These are phyloP conservation scores for Mimachlamys varia DNA, from an alignment of 2,888 invertebrate species.

Conservation along the genomic window DNA sequence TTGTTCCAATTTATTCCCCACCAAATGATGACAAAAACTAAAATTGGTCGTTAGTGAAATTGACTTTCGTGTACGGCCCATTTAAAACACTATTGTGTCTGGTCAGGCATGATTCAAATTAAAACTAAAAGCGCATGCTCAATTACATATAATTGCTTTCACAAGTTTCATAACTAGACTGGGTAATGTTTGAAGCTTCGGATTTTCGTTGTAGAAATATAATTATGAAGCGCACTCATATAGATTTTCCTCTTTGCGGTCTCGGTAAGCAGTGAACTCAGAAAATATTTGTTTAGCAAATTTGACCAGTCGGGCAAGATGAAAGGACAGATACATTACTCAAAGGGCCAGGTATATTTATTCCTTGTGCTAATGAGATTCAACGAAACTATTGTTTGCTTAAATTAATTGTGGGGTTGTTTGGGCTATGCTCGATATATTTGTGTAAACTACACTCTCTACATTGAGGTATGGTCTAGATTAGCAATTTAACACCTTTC, in stretches of 20 bases:
- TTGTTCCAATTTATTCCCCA: neutral
- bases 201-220: slow-evolving; percentile 14
- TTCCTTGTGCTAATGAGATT: slow-evolving; percentile 9
- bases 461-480: neutral
- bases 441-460: slow-evolving; percentile 16
- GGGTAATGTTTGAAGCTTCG: neutral
- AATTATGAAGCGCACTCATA: neutral
- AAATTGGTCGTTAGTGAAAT: neutral
- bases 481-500: slow-evolving; percentile 36
- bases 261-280: neutral
- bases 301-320: slow-evolving; percentile 24
- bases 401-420: slow-evolving; percentile 23
- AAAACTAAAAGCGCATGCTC: neutral
- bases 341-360: slow-evolving; percentile 9
- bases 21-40: neutral
- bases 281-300: slow-evolving; percentile 29
- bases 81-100: neutral
- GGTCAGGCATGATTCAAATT: slow-evolving; percentile 9
- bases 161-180: neutral
- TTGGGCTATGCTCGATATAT: slow-evolving; percentile 31
- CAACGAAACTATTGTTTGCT: slow-evolving; percentile 20
- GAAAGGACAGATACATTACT: slow-evolving; percentile 34
- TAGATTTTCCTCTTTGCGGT: neutral
- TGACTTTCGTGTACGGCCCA: neutral
- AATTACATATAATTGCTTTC: neutral